Conservation (phyloP, 2,888 invertebrate species). For the Drosophila ochracea region DNA sequence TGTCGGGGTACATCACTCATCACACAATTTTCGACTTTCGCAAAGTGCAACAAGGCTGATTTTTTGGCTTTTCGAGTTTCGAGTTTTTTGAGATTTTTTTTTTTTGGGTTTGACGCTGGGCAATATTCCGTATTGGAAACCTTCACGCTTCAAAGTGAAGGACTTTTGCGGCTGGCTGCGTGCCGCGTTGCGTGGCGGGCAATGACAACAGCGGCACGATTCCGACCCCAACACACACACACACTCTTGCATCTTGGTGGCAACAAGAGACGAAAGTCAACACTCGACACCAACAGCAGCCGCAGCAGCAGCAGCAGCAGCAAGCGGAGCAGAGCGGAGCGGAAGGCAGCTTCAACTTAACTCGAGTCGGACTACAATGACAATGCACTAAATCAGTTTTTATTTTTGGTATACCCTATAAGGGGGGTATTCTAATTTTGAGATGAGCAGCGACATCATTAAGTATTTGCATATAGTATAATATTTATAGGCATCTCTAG, state of each 20-base stretch:
- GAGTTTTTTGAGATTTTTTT: neutral
- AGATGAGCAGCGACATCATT: neutral
- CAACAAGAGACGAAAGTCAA: slow-evolving; percentile 81
- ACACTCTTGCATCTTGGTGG: slow-evolving; percentile 43
- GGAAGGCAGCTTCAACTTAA: slow-evolving; percentile 21
- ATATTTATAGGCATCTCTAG: neutral
- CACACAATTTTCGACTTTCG: slow-evolving; percentile 46
- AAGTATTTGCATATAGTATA: neutral
- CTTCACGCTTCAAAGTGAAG: slow-evolving; percentile 79
- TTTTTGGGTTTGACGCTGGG: slow-evolving; percentile 12
- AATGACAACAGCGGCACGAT: slow-evolving; percentile 58
- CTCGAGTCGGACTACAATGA: slow-evolving; percentile 66
- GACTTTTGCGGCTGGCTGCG: slow-evolving; percentile 66
- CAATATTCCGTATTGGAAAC: slow-evolving; percentile 50
- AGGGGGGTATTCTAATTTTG: neutral
- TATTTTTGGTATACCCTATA: neutral
- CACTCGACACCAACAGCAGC: slow-evolving; percentile 67
- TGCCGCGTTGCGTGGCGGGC: slow-evolving; percentile 63
- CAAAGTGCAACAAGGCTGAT: slow-evolving; percentile 49
- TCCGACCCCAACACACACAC: slow-evolving; percentile 22
- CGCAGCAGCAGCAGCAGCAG: slow-evolving; percentile 9
- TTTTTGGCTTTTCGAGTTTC: neutral
- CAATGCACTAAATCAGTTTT: slow-evolving; percentile 75
- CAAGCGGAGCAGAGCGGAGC: slow-evolving; percentile 7
- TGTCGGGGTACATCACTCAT: slow-evolving; percentile 9